phyloP scores from a whole-genome alignment of 2,797 vertebrate genomes.

The Borostomias antarcticus region DNA sequence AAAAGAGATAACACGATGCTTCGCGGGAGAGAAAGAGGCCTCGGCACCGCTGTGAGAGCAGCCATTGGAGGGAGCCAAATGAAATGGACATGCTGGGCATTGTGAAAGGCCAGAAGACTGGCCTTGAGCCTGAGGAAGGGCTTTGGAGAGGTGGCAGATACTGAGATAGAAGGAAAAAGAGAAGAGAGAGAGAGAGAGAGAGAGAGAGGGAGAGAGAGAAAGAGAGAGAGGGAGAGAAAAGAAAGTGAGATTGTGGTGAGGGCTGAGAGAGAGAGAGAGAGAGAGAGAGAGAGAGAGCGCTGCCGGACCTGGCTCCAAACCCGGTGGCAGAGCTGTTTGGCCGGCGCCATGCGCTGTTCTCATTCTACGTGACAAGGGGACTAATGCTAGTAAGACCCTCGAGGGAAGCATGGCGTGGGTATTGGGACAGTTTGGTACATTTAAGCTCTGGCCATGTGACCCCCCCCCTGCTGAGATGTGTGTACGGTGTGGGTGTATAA shows the following conservation, averaged over 20 bases:
- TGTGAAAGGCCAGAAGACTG: slow-evolving; percentile 3
- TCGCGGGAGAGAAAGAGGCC: neutral
- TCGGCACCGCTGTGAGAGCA: neutral
- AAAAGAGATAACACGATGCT: neutral
- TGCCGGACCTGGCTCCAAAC: slow-evolving; percentile 35
- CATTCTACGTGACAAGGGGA: slow-evolving; percentile 57
- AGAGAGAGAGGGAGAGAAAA: neutral
- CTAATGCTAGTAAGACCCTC: slow-evolving; percentile 30
- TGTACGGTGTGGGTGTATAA: too few relatives aligned
- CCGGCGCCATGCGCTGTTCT: slow-evolving; percentile 44
- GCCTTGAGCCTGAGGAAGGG: neutral
- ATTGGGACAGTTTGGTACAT: slow-evolving; percentile 4
- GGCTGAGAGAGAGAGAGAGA: neutral
- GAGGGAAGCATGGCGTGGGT: slow-evolving; percentile 9
- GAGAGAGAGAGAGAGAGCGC: neutral
- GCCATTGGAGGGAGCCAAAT: slow-evolving; percentile 1
- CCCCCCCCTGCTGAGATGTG: too few relatives aligned
- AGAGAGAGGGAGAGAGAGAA: neutral
- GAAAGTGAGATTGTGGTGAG: neutral
- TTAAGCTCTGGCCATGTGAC: too few relatives aligned
- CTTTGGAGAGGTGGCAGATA: neutral
- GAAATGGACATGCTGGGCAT: slow-evolving; percentile 8
- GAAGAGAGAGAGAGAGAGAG: neutral
- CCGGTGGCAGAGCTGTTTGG: slow-evolving; percentile 40
- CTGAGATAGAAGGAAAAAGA: slow-evolving; percentile 27